phyloP scores from a whole-genome alignment of 2,888 invertebrate genomes.

The Stenurella melanura region DNA sequence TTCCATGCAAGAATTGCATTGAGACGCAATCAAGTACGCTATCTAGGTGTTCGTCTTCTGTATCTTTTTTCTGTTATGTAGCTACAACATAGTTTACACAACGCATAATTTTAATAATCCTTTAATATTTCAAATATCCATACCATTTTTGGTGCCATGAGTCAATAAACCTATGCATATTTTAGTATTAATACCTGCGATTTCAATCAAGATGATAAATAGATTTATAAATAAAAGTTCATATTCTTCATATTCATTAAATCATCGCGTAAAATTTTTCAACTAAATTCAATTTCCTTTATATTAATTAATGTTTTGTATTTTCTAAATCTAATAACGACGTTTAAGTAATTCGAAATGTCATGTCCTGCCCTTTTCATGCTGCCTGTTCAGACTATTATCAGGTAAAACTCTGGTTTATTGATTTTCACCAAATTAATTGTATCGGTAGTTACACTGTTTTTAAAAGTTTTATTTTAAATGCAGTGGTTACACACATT shows the following conservation, averaged over 20 bases:
- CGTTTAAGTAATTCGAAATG: conserved; percentile 43
- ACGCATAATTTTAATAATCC: too few species aligned
- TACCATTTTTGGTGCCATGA: background rate
- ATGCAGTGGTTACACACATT: too few species aligned
- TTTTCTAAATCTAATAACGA: conserved; percentile 38
- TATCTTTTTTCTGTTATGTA: too few species aligned
- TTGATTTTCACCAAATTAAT: conserved; percentile 41
- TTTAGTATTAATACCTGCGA: background rate
- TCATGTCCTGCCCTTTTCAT: conserved; percentile 44
- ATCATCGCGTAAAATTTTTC: background rate
- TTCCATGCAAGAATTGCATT: too few species aligned
- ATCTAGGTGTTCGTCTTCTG: too few species aligned
- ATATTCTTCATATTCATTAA: background rate
- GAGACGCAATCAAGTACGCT: too few species aligned
- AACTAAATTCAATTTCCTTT: background rate
- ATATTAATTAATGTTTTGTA: background rate
- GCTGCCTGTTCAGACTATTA: conserved; percentile 28
- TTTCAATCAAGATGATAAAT: background rate
- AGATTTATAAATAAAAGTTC: background rate
- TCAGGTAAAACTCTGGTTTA: conserved; percentile 39
- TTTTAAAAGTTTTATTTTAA: background rate
- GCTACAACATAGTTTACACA: too few species aligned
- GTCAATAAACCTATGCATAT: background rate
- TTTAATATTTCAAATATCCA: too few species aligned
- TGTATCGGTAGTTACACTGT: background rate